A percentile compares a stretch with the other conserved stretches of the same genome.
Evolutionary conservation across 1,140 invertebrate genomes (phyloP).

Genomic region (Platyscapa corneri): DNA sequence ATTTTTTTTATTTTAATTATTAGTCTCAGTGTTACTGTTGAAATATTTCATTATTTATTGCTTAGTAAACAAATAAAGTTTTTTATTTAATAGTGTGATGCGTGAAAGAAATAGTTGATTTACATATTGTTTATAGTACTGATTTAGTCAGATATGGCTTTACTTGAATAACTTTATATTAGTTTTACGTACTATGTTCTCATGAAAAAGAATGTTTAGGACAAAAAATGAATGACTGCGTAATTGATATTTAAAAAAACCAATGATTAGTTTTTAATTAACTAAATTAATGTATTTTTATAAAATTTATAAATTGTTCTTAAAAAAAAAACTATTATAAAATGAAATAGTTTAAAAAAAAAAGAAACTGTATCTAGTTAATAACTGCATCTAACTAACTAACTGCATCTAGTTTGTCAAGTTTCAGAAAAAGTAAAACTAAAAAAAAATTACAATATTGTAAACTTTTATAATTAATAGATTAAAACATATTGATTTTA

Average conservation of each 20-base stretch:
- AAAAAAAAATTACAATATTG: no score
- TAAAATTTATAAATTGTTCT: not conserved
- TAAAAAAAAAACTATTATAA: no score
- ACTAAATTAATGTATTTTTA: not conserved
- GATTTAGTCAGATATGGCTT: not conserved
- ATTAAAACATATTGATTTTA: not conserved
- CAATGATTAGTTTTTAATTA: not conserved
- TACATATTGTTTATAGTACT: slow-evolving; percentile 27
- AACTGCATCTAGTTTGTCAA: no score
- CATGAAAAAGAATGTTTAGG: not conserved
- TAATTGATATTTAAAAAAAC: not conserved
- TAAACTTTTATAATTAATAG: no score
- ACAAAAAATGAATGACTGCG: not conserved
- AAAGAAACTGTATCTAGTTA: no score
- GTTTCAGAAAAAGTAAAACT: no score
- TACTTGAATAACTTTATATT: not conserved
- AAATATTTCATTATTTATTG: slow-evolving; percentile 40
- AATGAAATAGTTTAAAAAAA: no score
- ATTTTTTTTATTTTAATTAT: not conserved
- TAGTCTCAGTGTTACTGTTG: slow-evolving; percentile 2
- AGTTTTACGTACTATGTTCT: not conserved
- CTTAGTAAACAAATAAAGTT: slow-evolving; percentile 24
- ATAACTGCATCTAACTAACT: no score
- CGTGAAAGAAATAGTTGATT: slow-evolving; percentile 27
- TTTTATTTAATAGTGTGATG: slow-evolving; percentile 20